Conservation (phyloP, 1,140 invertebrate genomes). For the Asobara japonica region DNA sequence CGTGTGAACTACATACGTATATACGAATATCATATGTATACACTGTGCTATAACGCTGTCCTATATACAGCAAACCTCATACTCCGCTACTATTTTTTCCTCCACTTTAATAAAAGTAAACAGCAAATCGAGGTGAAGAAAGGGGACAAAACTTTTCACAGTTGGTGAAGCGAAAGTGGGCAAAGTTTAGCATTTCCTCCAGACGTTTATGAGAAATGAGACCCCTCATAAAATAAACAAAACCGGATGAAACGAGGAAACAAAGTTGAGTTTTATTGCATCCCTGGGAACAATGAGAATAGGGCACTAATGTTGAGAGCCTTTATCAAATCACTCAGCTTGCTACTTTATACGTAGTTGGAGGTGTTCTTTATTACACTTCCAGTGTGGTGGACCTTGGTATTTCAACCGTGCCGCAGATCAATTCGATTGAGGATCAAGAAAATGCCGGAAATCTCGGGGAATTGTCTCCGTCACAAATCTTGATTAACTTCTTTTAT, state of each 20-base stretch:
- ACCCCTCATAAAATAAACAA: background rate
- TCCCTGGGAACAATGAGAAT: background rate
- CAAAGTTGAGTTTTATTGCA: background rate
- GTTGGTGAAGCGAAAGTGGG: background rate
- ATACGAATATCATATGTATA: background rate
- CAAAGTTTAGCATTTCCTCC: conserved; percentile 4
- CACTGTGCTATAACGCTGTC: too few species aligned
- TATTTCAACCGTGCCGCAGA: background rate
- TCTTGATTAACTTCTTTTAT: conserved; percentile 45
- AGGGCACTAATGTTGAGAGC: background rate
- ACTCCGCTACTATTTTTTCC: background rate
- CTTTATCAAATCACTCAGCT: background rate
- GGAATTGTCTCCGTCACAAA: conserved; percentile 32
- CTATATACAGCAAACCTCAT: too few species aligned
- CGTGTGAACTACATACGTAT: background rate
- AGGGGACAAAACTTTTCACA: conserved; percentile 2
- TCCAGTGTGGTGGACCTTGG: background rate
- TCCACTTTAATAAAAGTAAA: conserved; percentile 21
- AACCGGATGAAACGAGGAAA: background rate
- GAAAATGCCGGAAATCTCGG: background rate
- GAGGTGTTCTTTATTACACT: background rate
- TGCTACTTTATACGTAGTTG: background rate
- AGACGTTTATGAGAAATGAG: background rate
- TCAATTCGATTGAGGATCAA: conserved; percentile 37
- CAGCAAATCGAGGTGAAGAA: conserved; percentile 22